phyloP scores from a whole-genome alignment of 1,140 invertebrate genomes.

The Nephotettix cincticeps region DNA sequence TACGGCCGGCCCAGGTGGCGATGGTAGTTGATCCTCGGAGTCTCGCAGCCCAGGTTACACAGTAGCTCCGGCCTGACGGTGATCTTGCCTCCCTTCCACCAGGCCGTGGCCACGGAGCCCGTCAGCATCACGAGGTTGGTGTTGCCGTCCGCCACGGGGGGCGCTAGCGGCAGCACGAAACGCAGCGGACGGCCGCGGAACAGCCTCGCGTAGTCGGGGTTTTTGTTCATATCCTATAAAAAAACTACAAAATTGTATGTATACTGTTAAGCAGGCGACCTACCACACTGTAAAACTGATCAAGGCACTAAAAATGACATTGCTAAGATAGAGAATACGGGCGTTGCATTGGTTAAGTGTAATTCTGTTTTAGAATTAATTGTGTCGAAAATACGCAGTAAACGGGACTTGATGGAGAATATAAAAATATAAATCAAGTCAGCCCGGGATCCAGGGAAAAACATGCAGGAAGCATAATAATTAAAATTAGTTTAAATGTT shows the following conservation, averaged over 20 bases:
- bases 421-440: no score
- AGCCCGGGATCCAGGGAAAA: no score
- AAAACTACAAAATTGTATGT: background rate
- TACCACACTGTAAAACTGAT: background rate
- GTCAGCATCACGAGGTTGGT: conserved; percentile 38
- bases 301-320: background rate
- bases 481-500: no score
- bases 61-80: conserved; percentile 64
- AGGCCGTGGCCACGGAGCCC: conserved; percentile 54
- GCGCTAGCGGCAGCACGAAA: conserved; percentile 62
- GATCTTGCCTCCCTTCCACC: conserved; percentile 50
- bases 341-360: background rate
- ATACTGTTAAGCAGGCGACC: background rate
- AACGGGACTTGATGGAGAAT: no score
- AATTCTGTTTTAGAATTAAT: no score
- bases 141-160: background rate
- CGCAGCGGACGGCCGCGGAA: conserved; percentile 74
- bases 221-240: conserved; percentile 68
- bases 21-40: conserved; percentile 78
- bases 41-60: conserved; percentile 77
- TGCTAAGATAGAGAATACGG: background rate
- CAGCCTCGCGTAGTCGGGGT: conserved; percentile 75
- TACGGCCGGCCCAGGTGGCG: conserved; percentile 65
- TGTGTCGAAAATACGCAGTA: no score
- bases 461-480: no score